These are phyloP conservation scores for Centropus unirufus DNA, from an alignment of 2,113 vertebrate species.

Conservation along the genomic window DNA sequence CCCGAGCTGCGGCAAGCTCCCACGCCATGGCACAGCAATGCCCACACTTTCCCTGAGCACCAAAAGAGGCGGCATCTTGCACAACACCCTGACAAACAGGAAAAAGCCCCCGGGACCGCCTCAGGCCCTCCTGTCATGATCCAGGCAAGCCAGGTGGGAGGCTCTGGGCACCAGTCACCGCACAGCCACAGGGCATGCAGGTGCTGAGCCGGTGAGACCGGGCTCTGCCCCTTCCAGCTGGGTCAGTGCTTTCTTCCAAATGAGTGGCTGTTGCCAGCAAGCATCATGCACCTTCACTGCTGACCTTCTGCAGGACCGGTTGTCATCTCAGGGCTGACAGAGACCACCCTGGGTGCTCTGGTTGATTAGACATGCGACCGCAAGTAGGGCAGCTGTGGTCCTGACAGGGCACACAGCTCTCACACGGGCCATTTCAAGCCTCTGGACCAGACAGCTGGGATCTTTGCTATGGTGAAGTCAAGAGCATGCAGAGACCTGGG, in stretches of 20 bases:
- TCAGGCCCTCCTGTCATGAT: neutral
- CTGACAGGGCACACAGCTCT: neutral
- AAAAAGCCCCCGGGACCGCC: neutral
- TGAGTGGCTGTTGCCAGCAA: neutral
- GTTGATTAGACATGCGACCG: neutral
- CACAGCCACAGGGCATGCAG: neutral
- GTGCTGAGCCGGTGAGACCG: neutral
- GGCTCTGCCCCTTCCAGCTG: neutral
- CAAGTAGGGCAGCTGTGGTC: neutral
- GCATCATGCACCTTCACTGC: fast-evolving
- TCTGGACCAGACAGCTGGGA: neutral
- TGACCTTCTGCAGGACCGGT: fast-evolving
- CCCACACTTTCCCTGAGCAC: neutral
- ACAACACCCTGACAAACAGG: slow-evolving; percentile 19
- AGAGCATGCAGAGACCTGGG: neutral
- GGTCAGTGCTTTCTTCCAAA: neutral
- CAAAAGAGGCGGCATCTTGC: neutral
- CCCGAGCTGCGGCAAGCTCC: neutral
- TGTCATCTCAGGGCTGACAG: neutral
- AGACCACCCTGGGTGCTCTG: neutral
- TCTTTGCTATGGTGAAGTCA: neutral
- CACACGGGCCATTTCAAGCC: neutral
- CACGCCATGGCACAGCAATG: neutral
- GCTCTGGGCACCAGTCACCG: neutral
- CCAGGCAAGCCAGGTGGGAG: neutral